Conservation (phyloP, 2,113 vertebrate genomes). For the Daphoenositta chrysoptera region DNA sequence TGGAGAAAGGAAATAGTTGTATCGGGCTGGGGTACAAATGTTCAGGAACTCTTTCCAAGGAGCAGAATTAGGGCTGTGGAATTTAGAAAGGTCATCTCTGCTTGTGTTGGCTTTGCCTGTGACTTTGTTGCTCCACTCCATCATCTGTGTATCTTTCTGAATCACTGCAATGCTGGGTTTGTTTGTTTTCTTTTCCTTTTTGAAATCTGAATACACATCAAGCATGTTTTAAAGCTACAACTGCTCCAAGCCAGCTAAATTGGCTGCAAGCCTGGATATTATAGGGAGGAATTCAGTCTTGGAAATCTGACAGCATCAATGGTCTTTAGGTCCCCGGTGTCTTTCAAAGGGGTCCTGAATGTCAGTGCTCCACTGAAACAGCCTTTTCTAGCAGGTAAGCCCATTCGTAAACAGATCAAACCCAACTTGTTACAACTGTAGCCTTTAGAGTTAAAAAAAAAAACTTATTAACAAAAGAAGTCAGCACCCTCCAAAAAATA, state of each 20-base stretch:
- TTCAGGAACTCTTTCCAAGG: background rate
- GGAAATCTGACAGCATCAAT: slow-evolving; percentile 1
- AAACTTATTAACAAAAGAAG: background rate
- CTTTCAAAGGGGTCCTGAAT: background rate
- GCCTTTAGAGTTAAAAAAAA: background rate
- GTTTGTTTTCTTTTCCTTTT: background rate
- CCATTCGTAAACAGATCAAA: background rate
- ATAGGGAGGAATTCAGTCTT: slow-evolving; percentile 38
- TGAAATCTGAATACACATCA: background rate
- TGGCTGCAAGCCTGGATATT: slow-evolving; percentile 44
- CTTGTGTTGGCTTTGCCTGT: background rate
- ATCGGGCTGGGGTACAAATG: background rate
- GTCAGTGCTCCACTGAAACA: background rate
- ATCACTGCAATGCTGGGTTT: background rate
- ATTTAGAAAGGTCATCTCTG: background rate
- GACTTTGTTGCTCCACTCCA: background rate
- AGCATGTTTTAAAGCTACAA: background rate
- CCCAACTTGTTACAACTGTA: background rate
- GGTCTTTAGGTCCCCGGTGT: background rate
- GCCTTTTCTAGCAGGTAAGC: background rate
- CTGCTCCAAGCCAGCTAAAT: background rate
- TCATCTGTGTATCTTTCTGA: background rate
- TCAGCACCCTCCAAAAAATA: fast-evolving
- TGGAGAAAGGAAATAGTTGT: background rate
- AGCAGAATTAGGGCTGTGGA: background rate